Evolutionary conservation across 2,888 invertebrate genomes (phyloP), one percentile per base, ranked within the genome.

Genomic region (Amorpha juglandis): DNA sequence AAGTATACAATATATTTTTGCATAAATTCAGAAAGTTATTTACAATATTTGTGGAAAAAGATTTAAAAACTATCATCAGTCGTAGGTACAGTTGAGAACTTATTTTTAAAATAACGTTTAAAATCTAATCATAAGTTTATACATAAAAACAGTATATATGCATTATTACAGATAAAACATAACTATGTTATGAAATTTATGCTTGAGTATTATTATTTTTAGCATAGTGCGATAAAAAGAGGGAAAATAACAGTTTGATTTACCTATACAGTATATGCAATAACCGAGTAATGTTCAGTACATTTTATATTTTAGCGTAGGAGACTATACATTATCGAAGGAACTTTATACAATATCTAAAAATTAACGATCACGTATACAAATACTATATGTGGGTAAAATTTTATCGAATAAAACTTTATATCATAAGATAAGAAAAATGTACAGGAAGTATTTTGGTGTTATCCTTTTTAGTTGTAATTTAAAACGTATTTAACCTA

Each of bases 341-440:
- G 65, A 77, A 74, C 67, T 66, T 69, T 68, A 71, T 73, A 77
- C 64, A 74, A 64, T 33, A 66, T 63, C 51, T 67, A 69, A 68
- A n/a, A 68, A 76, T 74, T 74, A 69, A 68, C 72, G 64, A 69
- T 67, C 67, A 71, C 48, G 68, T 73, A 76, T 77, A 78, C 68
- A 67, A 74, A 53, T 47, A 65, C 55, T 62, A 52, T 65, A 74
- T 70, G 79, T 70, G 71, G 75, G 76, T 79, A 78, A 77, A 79
- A 77, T 72, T 74, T 74, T 78, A 83, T 76, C 75, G 77, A 80
- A 80, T 81, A 81, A 77, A 78, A 78, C 77, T 77, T 73, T 79
- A 80, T 84, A 58, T 89, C 88, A 91, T 91, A 90, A 91, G 88
- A 89, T 89, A 89, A 83, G 76, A 81, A 86, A 82, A 81, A 83